These are phyloP conservation scores for Lathamus discolor DNA, from an alignment of 2,113 vertebrate genomes.

Conservation along the genomic window DNA sequence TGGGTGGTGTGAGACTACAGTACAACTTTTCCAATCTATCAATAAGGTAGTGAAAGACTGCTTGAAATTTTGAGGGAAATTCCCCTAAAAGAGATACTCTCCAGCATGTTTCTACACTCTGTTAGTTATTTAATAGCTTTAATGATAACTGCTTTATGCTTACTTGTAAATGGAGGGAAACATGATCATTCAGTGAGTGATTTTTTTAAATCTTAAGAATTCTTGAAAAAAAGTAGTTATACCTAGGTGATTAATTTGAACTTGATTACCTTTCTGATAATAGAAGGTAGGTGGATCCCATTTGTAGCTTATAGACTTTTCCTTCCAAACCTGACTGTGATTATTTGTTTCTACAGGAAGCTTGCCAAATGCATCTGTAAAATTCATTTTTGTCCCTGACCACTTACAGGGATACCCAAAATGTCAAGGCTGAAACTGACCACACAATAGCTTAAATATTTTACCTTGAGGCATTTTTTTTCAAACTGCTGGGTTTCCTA, in stretches of 20 bases:
- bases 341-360: not conserved
- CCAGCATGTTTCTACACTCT: not conserved
- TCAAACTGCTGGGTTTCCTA: not conserved
- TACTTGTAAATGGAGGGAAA: not conserved
- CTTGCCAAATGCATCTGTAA: not conserved
- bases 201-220: not conserved
- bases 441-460: not conserved
- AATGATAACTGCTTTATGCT: not conserved
- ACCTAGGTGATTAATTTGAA: not conserved
- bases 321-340: not conserved
- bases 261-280: not conserved
- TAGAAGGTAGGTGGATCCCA: not conserved
- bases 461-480: not conserved
- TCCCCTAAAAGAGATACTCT: not conserved
- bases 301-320: not conserved
- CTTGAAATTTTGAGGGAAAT: not conserved
- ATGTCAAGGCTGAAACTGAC: not conserved
- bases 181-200: not conserved
- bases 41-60: not conserved
- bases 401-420: not conserved
- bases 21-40: not conserved
- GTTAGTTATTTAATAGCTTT: not conserved
- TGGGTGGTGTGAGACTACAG: not conserved
- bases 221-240: not conserved
- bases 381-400: not conserved